Conservation (phyloP, 2,888 invertebrate genomes). For the Cheilosia soror region DNA sequence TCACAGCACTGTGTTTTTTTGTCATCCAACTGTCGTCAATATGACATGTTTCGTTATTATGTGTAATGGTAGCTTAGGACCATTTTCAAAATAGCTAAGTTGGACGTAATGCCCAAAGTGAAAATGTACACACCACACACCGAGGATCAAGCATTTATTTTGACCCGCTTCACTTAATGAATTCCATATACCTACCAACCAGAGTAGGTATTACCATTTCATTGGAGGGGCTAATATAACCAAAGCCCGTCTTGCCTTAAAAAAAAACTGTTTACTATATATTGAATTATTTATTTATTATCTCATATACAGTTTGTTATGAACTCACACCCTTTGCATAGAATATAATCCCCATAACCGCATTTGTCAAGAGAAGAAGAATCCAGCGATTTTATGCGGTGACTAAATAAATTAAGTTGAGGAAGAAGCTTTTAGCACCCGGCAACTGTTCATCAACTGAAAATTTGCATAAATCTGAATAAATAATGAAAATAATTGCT, state of each 20-base stretch:
- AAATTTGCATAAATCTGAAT: conserved; percentile 72
- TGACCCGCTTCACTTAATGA: too few relatives aligned
- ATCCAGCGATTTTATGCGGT: conserved; percentile 56
- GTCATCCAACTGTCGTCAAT: too few relatives aligned
- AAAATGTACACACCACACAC: too few relatives aligned
- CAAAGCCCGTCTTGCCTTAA: not conserved
- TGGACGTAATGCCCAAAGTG: too few relatives aligned
- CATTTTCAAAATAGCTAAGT: too few relatives aligned
- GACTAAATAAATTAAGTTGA: conserved; percentile 64
- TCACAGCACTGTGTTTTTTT: too few relatives aligned
- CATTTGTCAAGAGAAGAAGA: conserved; percentile 39
- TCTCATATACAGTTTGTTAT: conserved; percentile 17
- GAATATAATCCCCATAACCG: conserved; percentile 34
- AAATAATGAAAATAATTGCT: conserved; percentile 68
- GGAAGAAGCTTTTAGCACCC: conserved; percentile 63
- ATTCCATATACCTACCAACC: not conserved
- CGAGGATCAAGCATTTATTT: too few relatives aligned
- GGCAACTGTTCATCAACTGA: conserved; percentile 67
- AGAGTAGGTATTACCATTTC: not conserved
- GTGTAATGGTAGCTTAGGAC: too few relatives aligned
- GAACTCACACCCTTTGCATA: conserved; percentile 18
- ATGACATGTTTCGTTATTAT: too few relatives aligned
- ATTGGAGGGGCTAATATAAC: not conserved
- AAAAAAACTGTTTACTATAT: conserved; percentile 7
- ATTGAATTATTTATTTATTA: conserved; percentile 38